Base-by-base conservation (phyloP, 2,888 invertebrate species). In the Minunthozetes semirufus region DNA sequence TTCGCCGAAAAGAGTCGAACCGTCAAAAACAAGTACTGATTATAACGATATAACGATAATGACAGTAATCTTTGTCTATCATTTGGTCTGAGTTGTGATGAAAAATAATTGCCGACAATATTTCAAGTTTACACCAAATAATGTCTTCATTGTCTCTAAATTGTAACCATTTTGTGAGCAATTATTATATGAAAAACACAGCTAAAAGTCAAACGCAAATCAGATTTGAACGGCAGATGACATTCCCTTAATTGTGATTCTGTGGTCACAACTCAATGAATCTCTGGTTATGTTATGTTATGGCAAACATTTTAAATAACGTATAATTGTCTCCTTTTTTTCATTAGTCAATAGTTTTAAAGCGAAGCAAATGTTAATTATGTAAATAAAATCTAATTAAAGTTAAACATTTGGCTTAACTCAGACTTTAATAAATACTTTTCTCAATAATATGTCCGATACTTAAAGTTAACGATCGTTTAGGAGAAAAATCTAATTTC, bases 71-170 rank as follows among this genome's bases (percentile, higher is more conserved):
- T 42, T 38, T 27, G 68, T 42, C 68, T 42, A 38, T 68, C 33
- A 68, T 70, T 25, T 22, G 17, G 11, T 22, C 9, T 70, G 70
- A 46, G 25, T 8, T 48, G 25, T n/a, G 46, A 46, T 17, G 9
- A 22, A 19, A 15, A 70, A 42, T 70, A 70, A 70, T 70, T 70
- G 70, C 42, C 25, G 70, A 46, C 70, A 70, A 70, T 70, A 70
- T 46, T 19, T 70, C 46, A 70, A 25, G 25, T 70, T 70, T 70
- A 46, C 70, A 46, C 70, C 70, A 70, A 46, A 68, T 68, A 70
- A 70, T 70, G 70, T 70, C 70, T 70, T 70, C 48, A 70, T 70
- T 70, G 70, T 70, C 48, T 70, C 15, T 15, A 68, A 42, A n/a
- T n/a, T 42, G 19, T 29, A 11, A n/a, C 13, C 4, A 17, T 33